Evolutionary conservation across 2,797 vertebrate genomes (phyloP).

Genomic region (Ispidina lecontei): DNA sequence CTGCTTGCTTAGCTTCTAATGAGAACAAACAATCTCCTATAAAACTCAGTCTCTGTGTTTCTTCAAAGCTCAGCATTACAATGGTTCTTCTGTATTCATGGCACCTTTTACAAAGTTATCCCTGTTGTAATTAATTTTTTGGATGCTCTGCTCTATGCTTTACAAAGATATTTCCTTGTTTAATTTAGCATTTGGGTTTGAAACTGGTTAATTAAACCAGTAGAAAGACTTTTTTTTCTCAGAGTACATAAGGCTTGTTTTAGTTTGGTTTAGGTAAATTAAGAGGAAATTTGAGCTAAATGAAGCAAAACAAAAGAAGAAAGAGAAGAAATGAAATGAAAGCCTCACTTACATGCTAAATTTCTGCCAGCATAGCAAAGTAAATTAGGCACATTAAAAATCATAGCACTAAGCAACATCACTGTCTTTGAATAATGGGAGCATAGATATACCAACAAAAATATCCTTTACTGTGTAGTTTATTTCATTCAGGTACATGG

Average conservation of each 20-base stretch:
- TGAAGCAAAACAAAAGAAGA: conserved; percentile 6
- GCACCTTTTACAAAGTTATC: neutral
- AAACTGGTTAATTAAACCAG: neutral
- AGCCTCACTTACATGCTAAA: neutral
- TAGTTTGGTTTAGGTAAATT: neutral
- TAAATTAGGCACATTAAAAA: neutral
- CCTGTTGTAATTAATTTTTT: neutral
- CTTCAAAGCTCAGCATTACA: neutral
- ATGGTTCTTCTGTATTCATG: neutral
- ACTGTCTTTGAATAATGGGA: neutral
- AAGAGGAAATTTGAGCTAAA: conserved; percentile 6
- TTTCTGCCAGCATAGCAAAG: neutral
- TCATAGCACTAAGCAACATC: neutral
- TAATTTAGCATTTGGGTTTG: neutral
- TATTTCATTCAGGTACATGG: neutral
- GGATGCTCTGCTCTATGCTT: neutral
- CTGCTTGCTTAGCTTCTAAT: neutral
- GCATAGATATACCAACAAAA: neutral
- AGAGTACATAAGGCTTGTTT: neutral
- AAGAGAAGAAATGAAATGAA: conserved; percentile 2
- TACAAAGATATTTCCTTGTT: neutral
- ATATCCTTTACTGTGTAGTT: neutral
- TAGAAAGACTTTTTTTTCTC: neutral
- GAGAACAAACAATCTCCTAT: neutral
- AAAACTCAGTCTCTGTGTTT: neutral